Conservation (phyloP, 1,140 invertebrate genomes). For the Oppia nitens region DNA sequence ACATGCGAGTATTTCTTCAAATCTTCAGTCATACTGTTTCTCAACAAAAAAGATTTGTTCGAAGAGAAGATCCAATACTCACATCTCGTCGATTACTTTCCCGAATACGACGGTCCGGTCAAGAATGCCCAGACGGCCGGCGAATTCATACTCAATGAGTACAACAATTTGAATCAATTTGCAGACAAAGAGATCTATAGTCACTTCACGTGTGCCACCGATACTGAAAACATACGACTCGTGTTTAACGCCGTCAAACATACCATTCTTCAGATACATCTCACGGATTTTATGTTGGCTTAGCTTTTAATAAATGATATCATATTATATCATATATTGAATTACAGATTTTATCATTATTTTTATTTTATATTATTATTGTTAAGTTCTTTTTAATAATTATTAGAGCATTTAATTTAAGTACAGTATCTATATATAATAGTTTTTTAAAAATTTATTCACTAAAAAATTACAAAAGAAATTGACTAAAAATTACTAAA, state of each 20-base stretch:
- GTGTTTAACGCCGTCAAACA: slow-evolving; percentile 99
- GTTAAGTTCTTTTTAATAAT: no score
- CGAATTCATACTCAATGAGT: slow-evolving; percentile 99
- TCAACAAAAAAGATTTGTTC: slow-evolving; percentile 99
- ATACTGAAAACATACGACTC: slow-evolving; percentile 98
- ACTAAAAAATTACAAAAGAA: no score
- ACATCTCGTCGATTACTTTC: slow-evolving; percentile 99
- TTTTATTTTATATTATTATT: no score
- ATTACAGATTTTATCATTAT: no score
- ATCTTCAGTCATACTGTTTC: slow-evolving; percentile 97
- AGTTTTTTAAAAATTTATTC: no score
- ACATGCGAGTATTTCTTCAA: slow-evolving; percentile 99
- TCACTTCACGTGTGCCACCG: slow-evolving; percentile 77
- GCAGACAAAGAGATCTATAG: slow-evolving; percentile 52
- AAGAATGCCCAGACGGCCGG: slow-evolving; percentile 89
- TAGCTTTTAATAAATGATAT: no score
- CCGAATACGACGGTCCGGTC: slow-evolving; percentile 79
- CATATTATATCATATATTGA: no score
- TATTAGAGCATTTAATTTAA: no score
- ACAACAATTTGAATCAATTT: slow-evolving; percentile 95
- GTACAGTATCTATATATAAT: no score
- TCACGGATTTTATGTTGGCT: slow-evolving; percentile 27
- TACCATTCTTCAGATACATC: slow-evolving; percentile 94
- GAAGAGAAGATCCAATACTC: slow-evolving; percentile 99
- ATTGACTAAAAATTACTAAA: no score